These are phyloP conservation scores for Nasonovia ribisnigri DNA, from an alignment of 2,888 invertebrate genomes.

Conservation along the genomic window DNA sequence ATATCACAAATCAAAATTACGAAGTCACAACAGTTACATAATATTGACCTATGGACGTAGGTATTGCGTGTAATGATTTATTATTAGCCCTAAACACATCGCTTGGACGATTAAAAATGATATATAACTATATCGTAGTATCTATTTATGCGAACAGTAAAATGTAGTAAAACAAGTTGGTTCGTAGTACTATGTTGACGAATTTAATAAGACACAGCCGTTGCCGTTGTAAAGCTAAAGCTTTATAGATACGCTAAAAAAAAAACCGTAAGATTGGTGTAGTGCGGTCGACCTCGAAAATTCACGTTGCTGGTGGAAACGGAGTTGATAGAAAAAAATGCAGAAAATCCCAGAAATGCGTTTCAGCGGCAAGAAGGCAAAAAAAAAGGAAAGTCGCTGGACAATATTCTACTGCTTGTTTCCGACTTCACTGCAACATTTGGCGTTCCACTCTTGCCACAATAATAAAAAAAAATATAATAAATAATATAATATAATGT, in stretches of 20 bases:
- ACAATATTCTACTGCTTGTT: neutral
- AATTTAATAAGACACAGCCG: neutral
- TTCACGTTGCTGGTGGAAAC: neutral
- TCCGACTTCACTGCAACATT: neutral
- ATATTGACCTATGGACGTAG: neutral
- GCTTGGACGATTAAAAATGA: neutral
- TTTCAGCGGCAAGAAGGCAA: neutral
- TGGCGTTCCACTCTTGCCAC: neutral
- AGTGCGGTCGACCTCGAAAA: neutral
- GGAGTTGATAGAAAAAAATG: neutral
- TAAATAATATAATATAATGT: neutral
- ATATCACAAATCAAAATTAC: neutral
- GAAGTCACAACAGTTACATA: neutral
- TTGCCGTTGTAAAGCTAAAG: neutral
- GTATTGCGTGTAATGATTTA: neutral
- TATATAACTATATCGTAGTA: neutral
- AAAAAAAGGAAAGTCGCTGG: neutral
- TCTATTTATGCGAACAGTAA: neutral
- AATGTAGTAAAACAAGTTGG: neutral
- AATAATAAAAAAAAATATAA: neutral
- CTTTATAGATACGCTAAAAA: neutral
- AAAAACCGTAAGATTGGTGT: neutral
- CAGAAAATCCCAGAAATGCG: neutral
- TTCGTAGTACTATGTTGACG: neutral
- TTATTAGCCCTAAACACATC: neutral